Evolutionary conservation across 2,113 vertebrate species (phyloP).

Genomic region (Machaerirhynchus nigripectus): DNA sequence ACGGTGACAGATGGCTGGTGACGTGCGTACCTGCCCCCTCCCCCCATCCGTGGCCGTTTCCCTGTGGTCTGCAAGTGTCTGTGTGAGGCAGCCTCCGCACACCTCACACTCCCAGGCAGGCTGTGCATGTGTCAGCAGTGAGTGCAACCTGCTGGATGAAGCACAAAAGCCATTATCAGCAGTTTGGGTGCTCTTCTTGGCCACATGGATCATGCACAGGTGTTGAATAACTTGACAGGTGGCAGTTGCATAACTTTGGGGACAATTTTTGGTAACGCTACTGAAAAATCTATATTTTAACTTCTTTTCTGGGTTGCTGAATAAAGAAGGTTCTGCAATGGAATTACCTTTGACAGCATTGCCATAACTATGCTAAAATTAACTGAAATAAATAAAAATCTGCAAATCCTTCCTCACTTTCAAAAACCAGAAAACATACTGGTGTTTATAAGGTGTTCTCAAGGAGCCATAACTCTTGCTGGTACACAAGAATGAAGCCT

Average conservation of each 20-base stretch:
- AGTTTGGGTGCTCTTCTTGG: neutral
- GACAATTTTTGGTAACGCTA: neutral
- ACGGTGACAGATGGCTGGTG: conserved; percentile 27
- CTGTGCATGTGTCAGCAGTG: neutral
- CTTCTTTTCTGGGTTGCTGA: neutral
- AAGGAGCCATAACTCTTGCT: conserved; percentile 1
- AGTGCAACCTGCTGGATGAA: neutral
- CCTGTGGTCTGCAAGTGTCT: neutral
- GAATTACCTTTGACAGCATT: neutral
- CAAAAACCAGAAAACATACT: neutral
- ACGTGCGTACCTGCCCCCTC: neutral
- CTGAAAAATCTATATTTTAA: neutral
- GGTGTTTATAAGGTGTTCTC: neutral
- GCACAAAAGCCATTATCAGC: neutral
- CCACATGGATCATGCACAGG: neutral
- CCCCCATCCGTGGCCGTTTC: neutral
- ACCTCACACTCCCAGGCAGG: neutral
- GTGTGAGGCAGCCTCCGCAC: neutral
- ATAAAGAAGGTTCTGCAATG: neutral
- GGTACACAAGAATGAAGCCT: neutral
- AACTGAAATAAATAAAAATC: neutral
- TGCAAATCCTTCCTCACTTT: neutral
- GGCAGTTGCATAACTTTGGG: neutral
- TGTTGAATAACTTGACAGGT: neutral
- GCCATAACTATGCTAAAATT: neutral